Conservation (phyloP, 37 sponge, comb jelly and placozoan species). For the Theonella swinhoei region DNA sequence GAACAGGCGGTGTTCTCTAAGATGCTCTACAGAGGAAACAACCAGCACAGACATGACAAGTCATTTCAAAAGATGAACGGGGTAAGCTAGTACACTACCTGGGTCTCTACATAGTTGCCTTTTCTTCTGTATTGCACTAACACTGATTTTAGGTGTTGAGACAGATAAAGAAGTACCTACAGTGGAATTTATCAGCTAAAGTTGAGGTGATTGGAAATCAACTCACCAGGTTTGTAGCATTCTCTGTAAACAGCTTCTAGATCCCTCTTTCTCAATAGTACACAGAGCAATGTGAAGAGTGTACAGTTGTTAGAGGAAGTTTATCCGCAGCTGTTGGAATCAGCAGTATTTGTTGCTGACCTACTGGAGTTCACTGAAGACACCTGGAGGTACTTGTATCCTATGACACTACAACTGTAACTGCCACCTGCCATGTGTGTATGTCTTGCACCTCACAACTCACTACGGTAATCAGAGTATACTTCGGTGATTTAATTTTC, state of each 20-base stretch:
- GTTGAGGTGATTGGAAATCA: background rate
- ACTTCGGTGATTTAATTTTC: background rate
- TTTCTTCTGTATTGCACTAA: too few species aligned
- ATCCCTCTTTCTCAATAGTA: too few species aligned
- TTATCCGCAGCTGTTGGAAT: background rate
- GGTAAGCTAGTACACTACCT: too few species aligned
- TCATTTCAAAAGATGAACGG: slow-evolving; percentile 63
- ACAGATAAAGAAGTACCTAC: slow-evolving; percentile 16
- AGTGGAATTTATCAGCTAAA: background rate
- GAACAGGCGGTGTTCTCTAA: slow-evolving; percentile 51
- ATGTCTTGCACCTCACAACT: background rate
- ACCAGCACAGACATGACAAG: slow-evolving; percentile 75
- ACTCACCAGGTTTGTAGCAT: background rate
- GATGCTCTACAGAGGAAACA: slow-evolving; percentile 63
- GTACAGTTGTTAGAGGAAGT: background rate
- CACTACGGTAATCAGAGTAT: background rate
- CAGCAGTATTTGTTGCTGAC: background rate
- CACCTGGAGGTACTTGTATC: slow-evolving; percentile 41
- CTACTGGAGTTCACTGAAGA: slow-evolving; percentile 35
- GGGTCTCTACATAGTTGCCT: too few species aligned
- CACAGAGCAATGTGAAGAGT: background rate
- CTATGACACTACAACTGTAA: background rate
- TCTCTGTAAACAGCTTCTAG: background rate
- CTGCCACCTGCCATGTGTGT: background rate
- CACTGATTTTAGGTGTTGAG: slow-evolving; percentile 3